Percentiles rank a stretch among this genome's conserved stretches.
Evolutionary conservation across 2,888 invertebrate genomes (phyloP).

Genomic region (Hypomecis punctinalis): DNA sequence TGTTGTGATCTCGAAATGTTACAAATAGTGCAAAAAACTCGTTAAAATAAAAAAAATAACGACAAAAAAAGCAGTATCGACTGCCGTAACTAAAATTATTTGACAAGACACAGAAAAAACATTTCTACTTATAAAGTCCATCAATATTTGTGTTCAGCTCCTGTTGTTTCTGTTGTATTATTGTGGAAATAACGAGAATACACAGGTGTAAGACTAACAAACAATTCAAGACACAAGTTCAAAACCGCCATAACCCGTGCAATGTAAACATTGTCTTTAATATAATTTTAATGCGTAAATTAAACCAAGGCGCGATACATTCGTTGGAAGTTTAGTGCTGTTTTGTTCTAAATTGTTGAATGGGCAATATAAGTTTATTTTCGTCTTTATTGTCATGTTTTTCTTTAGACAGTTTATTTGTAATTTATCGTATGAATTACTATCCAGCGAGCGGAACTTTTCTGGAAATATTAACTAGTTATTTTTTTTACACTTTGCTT

Average conservation of each 20-base stretch:
- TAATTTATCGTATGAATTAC: conserved; percentile 12
- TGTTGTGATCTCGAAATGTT: too few species aligned
- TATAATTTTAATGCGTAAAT: conserved; percentile 24
- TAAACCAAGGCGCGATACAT: conserved; percentile 11
- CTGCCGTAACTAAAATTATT: too few species aligned
- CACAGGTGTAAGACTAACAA: too few species aligned
- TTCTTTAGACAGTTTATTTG: conserved; percentile 6
- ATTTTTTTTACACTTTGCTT: too few species aligned
- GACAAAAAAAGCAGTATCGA: too few species aligned
- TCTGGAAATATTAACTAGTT: neutral
- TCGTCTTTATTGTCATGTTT: conserved; percentile 28
- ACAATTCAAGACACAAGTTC: neutral
- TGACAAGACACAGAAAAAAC: too few species aligned
- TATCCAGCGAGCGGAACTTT: conserved; percentile 2
- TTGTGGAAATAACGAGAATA: too few species aligned
- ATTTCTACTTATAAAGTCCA: too few species aligned
- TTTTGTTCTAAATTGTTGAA: conserved; percentile 33
- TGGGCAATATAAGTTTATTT: conserved; percentile 34
- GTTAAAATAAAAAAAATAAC: too few species aligned
- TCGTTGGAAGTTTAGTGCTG: conserved; percentile 17
- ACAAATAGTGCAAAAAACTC: too few species aligned
- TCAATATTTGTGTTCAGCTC: too few species aligned
- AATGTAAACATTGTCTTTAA: conserved; percentile 8
- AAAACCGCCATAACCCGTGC: neutral
- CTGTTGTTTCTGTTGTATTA: too few species aligned